Conservation (phyloP, 2,113 vertebrate genomes). For the Podocnemis expansa region DNA sequence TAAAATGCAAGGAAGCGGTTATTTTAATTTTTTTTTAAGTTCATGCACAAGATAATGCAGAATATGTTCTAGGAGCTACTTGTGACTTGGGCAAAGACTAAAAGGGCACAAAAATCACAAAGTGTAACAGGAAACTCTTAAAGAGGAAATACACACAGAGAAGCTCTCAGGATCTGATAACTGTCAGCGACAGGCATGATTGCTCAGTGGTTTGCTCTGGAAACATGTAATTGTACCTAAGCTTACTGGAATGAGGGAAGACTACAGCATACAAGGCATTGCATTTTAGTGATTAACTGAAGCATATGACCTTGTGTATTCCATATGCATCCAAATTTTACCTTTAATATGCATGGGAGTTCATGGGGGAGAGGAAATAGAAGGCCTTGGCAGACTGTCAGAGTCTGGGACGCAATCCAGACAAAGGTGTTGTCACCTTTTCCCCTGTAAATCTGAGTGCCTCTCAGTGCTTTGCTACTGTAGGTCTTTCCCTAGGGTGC, state of each 20-base stretch:
- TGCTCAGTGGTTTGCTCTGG: not conserved
- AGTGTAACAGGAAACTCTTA: not conserved
- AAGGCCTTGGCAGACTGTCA: not conserved
- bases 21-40: not conserved
- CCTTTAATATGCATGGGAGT: not conserved
- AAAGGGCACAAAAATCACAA: not conserved
- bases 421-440: not conserved
- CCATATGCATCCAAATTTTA: not conserved
- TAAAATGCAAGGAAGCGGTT: not conserved
- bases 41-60: not conserved
- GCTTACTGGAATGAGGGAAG: not conserved
- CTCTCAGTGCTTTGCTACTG: not conserved
- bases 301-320: not conserved
- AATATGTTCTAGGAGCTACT: not conserved
- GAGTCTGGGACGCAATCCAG: not conserved
- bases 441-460: not conserved
- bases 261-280: not conserved
- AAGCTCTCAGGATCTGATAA: not conserved
- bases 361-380: not conserved
- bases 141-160: not conserved
- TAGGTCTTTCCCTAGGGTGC: not conserved
- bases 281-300: not conserved
- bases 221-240: not conserved
- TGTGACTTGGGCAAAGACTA: not conserved
- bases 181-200: rapidly evolving